These are phyloP conservation scores for Drosophila ogumai DNA, from an alignment of 1,140 invertebrate genomes.

Conservation along the genomic window DNA sequence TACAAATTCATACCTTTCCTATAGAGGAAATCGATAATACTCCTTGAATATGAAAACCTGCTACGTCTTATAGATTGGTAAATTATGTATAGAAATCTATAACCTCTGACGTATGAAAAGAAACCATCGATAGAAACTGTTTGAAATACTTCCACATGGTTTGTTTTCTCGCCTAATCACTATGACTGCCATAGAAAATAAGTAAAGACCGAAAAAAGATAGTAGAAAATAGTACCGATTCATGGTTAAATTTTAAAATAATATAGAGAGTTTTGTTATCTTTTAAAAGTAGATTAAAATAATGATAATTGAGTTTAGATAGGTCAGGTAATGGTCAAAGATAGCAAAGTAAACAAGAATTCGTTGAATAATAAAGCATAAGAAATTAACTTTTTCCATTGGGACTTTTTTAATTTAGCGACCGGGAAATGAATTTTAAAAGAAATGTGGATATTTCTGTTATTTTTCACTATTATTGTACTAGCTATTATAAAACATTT, in stretches of 20 bases:
- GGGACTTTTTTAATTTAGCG: neutral
- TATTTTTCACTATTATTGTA: neutral
- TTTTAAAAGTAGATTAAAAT: neutral
- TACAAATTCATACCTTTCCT: neutral
- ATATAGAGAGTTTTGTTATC: neutral
- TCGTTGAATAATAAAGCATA: neutral
- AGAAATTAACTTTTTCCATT: too few species aligned
- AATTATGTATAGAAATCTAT: neutral
- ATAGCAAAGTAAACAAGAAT: conserved; percentile 2
- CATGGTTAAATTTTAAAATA: neutral
- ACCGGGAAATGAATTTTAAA: too few species aligned
- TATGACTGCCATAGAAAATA: conserved; percentile 4
- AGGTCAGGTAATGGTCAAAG: neutral
- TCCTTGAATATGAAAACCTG: neutral
- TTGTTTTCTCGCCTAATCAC: conserved; percentile 2
- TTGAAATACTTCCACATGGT: neutral
- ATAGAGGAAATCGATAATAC: neutral
- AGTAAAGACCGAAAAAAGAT: neutral
- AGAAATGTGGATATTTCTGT: neutral
- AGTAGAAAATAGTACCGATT: neutral
- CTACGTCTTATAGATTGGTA: neutral
- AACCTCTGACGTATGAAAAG: neutral
- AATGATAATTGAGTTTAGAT: conserved; percentile 1
- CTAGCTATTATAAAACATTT: neutral
- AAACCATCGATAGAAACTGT: neutral